Evolutionary conservation across 2,888 invertebrate species (phyloP), one percentile per base, ranked within the genome.

Genomic region (Parnassius apollo): DNA sequence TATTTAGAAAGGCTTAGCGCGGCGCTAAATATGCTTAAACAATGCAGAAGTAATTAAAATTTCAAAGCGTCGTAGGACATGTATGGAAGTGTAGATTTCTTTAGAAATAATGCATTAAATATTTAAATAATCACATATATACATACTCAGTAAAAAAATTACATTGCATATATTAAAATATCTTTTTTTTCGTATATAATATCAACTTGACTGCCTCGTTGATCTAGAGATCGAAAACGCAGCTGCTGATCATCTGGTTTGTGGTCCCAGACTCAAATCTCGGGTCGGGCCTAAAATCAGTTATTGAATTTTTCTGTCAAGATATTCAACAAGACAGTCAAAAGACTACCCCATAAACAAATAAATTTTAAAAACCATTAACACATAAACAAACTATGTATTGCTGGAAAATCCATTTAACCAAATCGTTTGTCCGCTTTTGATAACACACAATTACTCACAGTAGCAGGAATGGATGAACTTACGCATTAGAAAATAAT

Each of bases 41-140:
- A 62, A 62, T 58, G 62, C 62, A 53, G 52, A 54, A 44, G 49
- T 58, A 54, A 58, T 58, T 62, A 62, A 62, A 62, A 62, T 62
- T 57, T 54, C 42, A 54, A 49, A 48, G 42, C 49, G 22, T 22
- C 42, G 42, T 54, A 22, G 49, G 42, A 42, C 57, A n/a, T 57
- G 57, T 62, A 54, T 48, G 62, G 62, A 22, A 42, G 42, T 51
- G 53, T 13, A 57, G 62, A 54, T 54, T 54, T 60, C 45, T 12
- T 35, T 52, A 13, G 35, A 35, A 35, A 7, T 35, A 35, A 35
- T 7, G 35, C 1, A 25, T 2, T 3, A 25, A 25, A 3, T 25
- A 25, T 25, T 25, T 25, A 25, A 25, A 25, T 25, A 25, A 25
- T 25, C 25, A 35, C 35, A 35, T 35, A 4, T 35, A 35, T 35